Evolutionary conservation across 2,797 vertebrate genomes (phyloP), one percentile per base, ranked within the genome.

Genomic region (Phalanger gymnotis): DNA sequence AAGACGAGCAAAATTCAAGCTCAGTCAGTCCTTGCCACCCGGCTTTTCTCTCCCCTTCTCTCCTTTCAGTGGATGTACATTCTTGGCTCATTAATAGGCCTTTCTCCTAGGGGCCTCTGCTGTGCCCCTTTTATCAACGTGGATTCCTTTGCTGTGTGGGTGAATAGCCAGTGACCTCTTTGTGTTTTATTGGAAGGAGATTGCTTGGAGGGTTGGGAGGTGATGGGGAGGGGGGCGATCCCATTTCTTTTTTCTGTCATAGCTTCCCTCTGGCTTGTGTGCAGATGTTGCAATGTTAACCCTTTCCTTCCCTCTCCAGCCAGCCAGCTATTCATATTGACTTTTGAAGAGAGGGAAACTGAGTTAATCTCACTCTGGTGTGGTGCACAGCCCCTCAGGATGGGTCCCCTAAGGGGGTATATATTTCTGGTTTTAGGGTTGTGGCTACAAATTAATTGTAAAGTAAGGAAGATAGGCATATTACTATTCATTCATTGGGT

Each of bases 81-180:
- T 97, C 95, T 95, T 97, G 51, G 94, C 4, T 95, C 96, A 58
- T 94, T 96, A 97, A 66, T 96, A 95, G 96, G 30, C 92, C 87
- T 89, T 95, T 93, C 97, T 91, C 93, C 61, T 30, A 92, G n/a
- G 57, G 58, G 51, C 58, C 27, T 53, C 56, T 66, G 30, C 53
- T 22, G 52, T 31, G 56, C 51, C 19, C 52, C 53, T 66, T 92
- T 92, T 73, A 53, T 51, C 92, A 66, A 53, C 73, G 30, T 52
- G 28, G 5, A 90, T 90, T 90, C 89, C 54, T 90, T 52, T 30
- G 81, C 30, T 16, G 19, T 30, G 52, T 25, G 30, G 57, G 25
- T 30, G 19, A 57, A 57, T 57, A 90, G 93, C 40, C 19, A 9
- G 22, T 53, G 81, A 93, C 47, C 58, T 27, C 28, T 22, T 56